Base-by-base conservation (phyloP, 2,797 vertebrate genomes). In the Cygnus olor region DNA sequence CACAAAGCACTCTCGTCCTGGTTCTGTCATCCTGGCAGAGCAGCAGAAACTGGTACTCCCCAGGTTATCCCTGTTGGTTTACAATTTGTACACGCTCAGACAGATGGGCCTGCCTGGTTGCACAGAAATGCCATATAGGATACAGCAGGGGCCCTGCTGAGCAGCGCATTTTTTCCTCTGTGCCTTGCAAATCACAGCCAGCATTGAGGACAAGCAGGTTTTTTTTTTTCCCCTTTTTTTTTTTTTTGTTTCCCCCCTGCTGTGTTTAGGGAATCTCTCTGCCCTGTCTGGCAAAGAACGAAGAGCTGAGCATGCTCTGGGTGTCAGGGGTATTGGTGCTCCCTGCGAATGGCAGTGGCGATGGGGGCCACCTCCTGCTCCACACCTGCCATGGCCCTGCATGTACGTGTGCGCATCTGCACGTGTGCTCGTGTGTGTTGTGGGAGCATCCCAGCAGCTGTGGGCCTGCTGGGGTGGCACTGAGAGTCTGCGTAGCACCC, bases 111-210 rank as follows among this genome's bases (percentile, higher is more conserved):
- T 90, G 91, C 86, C 86, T 74, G 69, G 57, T 88, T 84, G 38
- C 90, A 85, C 65, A 87, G 84, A 88, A 92, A 71, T 92, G 79
- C 86, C 5, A 2, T 72, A 93, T 94, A 97, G 91, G 83, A 87
- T 93, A 49, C 74, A 88, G 80, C 72, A 78, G 95, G 54, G 64
- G 65, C 88, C 90, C 96, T 71, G 78, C 90, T 85, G 95, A 93
- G 90, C 80, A 94, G 38, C n/a, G n/a, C 94, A 92, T 89, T 95
- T 96, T 95, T 94, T 88, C 78, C 92, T 94, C 81, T 92, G 28
- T 0, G 0, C 71, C 54, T 94, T 92, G 63, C 65, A 92, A 95
- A 93, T 80, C 7, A 1, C 79, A 87, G 85, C 74, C 71, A 96
- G 80, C 78, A 70, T 65, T 80, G 71, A 86, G 36, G 45, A 74